These are phyloP conservation scores for Gryllus bimaculatus DNA, from an alignment of 1,140 invertebrate genomes.

Conservation along the genomic window DNA sequence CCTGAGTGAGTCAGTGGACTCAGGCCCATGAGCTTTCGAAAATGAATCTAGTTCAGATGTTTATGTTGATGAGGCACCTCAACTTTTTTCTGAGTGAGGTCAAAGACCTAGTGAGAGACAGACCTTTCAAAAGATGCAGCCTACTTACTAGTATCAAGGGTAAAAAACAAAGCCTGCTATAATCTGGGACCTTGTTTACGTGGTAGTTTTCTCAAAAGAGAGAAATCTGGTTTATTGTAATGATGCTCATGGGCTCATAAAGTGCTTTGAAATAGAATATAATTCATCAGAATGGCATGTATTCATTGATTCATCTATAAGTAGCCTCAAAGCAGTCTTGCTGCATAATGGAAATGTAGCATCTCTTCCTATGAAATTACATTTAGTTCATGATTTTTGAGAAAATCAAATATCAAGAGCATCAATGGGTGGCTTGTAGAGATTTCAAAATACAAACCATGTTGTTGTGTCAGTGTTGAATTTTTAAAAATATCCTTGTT, in stretches of 20 bases:
- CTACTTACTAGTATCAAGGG: slow-evolving; percentile 18
- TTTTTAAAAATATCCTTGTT: slow-evolving; percentile 26
- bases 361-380: slow-evolving; percentile 18
- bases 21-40: neutral
- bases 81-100: slow-evolving; percentile 13
- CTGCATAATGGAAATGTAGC: slow-evolving; percentile 24
- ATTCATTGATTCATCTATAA: slow-evolving; percentile 25
- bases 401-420: slow-evolving; percentile 12
- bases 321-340: slow-evolving; percentile 24
- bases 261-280: slow-evolving; percentile 27
- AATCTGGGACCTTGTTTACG: slow-evolving; percentile 19
- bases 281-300: slow-evolving; percentile 21
- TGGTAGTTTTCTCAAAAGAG: slow-evolving; percentile 21
- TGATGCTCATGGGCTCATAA: slow-evolving; percentile 21
- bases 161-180: slow-evolving; percentile 21
- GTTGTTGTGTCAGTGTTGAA: slow-evolving; percentile 10
- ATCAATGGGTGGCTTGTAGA: slow-evolving; percentile 16
- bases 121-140: slow-evolving; percentile 20
- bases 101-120: neutral
- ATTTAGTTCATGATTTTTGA: neutral
- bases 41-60: slow-evolving; percentile 7
- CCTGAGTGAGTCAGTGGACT: neutral
- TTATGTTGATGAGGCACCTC: slow-evolving; percentile 8
- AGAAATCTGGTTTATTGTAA: slow-evolving; percentile 21
- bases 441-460: slow-evolving; percentile 17